Conservation (phyloP, 2,797 vertebrate species). For the Pempheris klunzingeri region DNA sequence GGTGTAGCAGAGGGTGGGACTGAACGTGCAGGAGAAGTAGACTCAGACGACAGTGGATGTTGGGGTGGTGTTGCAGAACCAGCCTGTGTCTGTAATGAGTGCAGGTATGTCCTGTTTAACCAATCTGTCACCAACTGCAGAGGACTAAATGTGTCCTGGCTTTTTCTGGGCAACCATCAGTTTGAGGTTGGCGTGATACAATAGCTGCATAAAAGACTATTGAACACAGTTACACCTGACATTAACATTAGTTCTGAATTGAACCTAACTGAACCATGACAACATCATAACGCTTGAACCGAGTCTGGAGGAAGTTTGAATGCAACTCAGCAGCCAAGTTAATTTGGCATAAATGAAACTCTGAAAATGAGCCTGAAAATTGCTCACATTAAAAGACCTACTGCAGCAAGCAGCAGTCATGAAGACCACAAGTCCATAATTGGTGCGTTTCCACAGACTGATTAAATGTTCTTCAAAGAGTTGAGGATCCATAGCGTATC, state of each 20-base stretch:
- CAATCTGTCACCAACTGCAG: slow-evolving; percentile 39
- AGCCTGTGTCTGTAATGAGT: slow-evolving; percentile 20
- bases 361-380: not conserved
- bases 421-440: not conserved
- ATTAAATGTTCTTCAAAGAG: too few species aligned
- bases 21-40: slow-evolving; percentile 26
- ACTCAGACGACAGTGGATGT: slow-evolving; percentile 36
- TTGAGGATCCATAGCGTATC: too few species aligned
- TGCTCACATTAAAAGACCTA: not conserved
- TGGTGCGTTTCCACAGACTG: too few species aligned
- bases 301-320: not conserved
- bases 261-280: not conserved
- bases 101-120: slow-evolving; percentile 36
- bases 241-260: not conserved
- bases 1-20: slow-evolving; percentile 53
- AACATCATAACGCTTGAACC: not conserved
- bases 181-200: not conserved
- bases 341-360: slow-evolving; percentile 9
- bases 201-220: not conserved
- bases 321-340: not conserved
- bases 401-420: not conserved
- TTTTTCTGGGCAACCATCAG: slow-evolving; percentile 23
- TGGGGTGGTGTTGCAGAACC: slow-evolving; percentile 23
- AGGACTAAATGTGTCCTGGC: not conserved
- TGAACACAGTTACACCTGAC: not conserved